These are phyloP conservation scores for Gastracanthus pulcherrimus DNA, from an alignment of 2,888 invertebrate species.

Conservation along the genomic window DNA sequence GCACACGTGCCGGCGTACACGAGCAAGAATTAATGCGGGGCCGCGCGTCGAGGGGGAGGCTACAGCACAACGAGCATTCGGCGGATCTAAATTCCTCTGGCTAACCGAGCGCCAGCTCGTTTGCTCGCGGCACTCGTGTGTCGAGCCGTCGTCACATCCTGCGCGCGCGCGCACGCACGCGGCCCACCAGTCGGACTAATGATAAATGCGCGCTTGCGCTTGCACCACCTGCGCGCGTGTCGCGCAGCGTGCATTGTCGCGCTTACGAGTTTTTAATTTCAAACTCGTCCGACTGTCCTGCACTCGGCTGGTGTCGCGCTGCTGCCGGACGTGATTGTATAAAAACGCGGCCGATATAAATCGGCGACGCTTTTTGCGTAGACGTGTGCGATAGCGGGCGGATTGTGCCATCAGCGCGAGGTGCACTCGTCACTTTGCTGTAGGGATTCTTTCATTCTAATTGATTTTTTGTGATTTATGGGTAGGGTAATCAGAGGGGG, in stretches of 20 bases:
- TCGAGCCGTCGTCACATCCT: too few species aligned
- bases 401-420: neutral
- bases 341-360: constrained; percentile 42
- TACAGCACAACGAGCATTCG: too few species aligned
- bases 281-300: too few species aligned
- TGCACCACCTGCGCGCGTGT: neutral
- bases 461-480: constrained; percentile 6
- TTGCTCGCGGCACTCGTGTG: neutral
- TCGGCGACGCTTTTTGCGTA: neutral
- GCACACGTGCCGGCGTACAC: neutral
- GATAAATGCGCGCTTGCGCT: neutral
- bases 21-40: constrained; percentile 2
- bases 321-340: constrained; percentile 29
- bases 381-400: neutral
- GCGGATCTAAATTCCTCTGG: constrained; percentile 5
- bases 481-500: neutral
- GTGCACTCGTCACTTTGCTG: constrained; percentile 35
- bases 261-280: constrained; percentile 51
- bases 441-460: neutral
- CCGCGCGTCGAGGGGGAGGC: too few species aligned
- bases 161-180: neutral
- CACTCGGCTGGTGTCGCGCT: too few species aligned
- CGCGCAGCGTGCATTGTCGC: neutral
- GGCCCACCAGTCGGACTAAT: neutral
- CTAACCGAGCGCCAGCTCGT: constrained; percentile 19